A percentile compares a stretch with the other conserved stretches of the same genome.
These are phyloP conservation scores for Drosophila yooni DNA, from an alignment of 2,888 invertebrate genomes.

Conservation along the genomic window DNA sequence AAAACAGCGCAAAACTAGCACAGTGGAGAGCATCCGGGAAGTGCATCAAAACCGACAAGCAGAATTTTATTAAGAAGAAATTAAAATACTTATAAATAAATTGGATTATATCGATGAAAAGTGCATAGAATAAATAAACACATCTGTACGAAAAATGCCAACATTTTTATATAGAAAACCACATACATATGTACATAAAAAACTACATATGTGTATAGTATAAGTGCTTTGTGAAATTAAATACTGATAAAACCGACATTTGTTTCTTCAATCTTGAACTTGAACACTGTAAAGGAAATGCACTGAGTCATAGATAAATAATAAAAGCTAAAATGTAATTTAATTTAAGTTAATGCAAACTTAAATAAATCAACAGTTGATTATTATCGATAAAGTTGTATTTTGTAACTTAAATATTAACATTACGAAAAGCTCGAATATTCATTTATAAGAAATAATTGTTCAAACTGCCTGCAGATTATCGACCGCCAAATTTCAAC, in stretches of 20 bases:
- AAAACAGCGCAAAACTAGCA: background rate
- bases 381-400: background rate
- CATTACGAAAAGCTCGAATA: too few species aligned
- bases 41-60: constrained; percentile 6
- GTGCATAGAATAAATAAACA: background rate
- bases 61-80: constrained; percentile 23
- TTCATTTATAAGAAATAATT: background rate
- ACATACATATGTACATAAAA: background rate
- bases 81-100: background rate
- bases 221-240: background rate
- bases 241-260: background rate
- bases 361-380: background rate
- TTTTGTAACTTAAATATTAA: background rate
- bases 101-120: background rate
- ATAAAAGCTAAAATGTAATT: background rate
- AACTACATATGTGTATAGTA: background rate
- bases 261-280: background rate
- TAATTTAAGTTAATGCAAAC: background rate
- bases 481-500: background rate
- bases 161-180: too few species aligned
- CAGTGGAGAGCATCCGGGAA: background rate
- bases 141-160: background rate
- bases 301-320: background rate
- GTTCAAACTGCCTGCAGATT: background rate
- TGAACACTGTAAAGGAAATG: background rate